phyloP scores from a whole-genome alignment of 2,797 vertebrate genomes.

The Choloepus didactylus region DNA sequence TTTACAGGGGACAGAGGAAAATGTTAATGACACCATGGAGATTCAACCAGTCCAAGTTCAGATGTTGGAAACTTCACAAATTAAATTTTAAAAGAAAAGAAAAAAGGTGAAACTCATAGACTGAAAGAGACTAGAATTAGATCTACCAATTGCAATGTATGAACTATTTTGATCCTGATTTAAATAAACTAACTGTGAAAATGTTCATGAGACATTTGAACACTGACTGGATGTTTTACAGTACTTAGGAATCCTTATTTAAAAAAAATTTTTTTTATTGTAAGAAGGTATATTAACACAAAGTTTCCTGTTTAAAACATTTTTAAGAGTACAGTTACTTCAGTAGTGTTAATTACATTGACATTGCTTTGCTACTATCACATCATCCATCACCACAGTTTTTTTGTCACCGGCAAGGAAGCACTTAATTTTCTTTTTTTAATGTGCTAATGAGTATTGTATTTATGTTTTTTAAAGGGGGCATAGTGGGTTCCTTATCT shows the following conservation, averaged over 20 bases:
- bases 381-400: no score
- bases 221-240: background rate
- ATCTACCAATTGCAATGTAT: background rate
- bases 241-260: background rate
- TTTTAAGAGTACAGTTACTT: no score
- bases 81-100: background rate
- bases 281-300: no score
- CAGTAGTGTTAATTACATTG: no score
- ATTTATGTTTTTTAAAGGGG: constrained; percentile 1
- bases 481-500: background rate
- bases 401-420: no score
- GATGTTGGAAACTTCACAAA: background rate
- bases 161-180: background rate
- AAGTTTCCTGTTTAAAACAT: no score
- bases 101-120: background rate
- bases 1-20: background rate
- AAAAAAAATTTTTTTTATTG: no score
- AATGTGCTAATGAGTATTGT: background rate
- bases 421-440: no score
- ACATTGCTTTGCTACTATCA: no score
- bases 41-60: background rate
- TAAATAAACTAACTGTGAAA: background rate
- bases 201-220: background rate
- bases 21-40: background rate
- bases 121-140: background rate